These are phyloP conservation scores for Athene noctua DNA, from an alignment of 2,113 vertebrate species.

Conservation along the genomic window DNA sequence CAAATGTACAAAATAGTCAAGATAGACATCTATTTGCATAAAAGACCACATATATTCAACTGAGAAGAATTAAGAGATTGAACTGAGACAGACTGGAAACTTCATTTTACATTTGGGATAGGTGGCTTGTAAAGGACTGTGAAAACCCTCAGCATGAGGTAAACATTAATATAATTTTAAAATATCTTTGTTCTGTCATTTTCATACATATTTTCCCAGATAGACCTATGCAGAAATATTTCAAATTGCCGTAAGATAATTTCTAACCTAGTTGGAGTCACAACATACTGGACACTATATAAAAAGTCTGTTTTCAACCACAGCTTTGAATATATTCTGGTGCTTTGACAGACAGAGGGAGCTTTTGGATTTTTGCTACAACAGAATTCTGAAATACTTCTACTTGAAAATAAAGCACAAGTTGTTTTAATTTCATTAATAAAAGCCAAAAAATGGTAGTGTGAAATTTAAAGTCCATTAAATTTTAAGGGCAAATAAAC, in stretches of 20 bases:
- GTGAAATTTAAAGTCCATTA: not conserved
- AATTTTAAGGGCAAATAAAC: not conserved
- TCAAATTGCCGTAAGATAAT: not conserved
- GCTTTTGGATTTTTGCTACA: not conserved
- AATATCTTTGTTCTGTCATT: not conserved
- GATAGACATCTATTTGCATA: slow-evolving; percentile 18
- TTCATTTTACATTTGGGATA: not conserved
- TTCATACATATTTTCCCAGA: not conserved
- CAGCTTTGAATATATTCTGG: not conserved
- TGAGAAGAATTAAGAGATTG: not conserved
- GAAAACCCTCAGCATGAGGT: not conserved
- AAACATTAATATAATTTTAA: not conserved
- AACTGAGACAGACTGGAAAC: not conserved
- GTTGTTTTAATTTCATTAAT: not conserved
- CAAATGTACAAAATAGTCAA: not conserved
- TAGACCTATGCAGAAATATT: not conserved
- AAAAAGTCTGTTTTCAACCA: not conserved
- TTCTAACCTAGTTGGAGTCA: not conserved
- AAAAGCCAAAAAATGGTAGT: not conserved
- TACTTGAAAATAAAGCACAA: not conserved
- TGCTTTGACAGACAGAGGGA: not conserved
- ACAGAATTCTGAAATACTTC: not conserved
- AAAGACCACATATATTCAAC: not conserved
- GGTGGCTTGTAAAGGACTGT: not conserved
- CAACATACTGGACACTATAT: not conserved